phyloP scores from a whole-genome alignment of 2,113 vertebrate species.

The Crocuta crocuta region DNA sequence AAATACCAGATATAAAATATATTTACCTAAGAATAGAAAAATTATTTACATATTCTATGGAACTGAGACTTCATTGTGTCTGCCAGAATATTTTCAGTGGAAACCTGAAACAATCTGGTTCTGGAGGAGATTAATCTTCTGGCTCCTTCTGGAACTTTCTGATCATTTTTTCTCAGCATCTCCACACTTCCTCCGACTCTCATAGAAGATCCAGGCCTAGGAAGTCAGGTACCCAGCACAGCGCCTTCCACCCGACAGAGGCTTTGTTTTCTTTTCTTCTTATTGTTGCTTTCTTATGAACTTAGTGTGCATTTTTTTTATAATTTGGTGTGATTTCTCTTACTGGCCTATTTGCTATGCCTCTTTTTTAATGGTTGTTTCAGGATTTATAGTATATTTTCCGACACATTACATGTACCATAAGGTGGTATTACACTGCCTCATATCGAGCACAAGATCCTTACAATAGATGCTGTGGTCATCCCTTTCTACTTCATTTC shows the following conservation, averaged over 20 bases:
- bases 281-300: neutral
- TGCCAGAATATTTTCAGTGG: neutral
- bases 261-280: neutral
- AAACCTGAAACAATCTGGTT: neutral
- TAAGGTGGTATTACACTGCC: neutral
- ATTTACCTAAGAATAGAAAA: neutral
- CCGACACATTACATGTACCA: neutral
- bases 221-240: neutral
- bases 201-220: rapidly evolving
- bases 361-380: neutral
- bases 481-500: neutral
- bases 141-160: neutral
- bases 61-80: neutral
- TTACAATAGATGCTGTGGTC: neutral
- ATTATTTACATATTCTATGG: rapidly evolving
- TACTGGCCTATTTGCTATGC: neutral
- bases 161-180: neutral
- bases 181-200: neutral
- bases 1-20: neutral
- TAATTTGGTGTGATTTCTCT: neutral
- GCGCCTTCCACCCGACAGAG: neutral
- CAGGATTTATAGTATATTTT: neutral
- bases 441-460: neutral
- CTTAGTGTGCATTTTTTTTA: neutral
- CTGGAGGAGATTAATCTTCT: neutral